Conservation (phyloP, 2,888 invertebrate species). For the Lamproptera curius region DNA sequence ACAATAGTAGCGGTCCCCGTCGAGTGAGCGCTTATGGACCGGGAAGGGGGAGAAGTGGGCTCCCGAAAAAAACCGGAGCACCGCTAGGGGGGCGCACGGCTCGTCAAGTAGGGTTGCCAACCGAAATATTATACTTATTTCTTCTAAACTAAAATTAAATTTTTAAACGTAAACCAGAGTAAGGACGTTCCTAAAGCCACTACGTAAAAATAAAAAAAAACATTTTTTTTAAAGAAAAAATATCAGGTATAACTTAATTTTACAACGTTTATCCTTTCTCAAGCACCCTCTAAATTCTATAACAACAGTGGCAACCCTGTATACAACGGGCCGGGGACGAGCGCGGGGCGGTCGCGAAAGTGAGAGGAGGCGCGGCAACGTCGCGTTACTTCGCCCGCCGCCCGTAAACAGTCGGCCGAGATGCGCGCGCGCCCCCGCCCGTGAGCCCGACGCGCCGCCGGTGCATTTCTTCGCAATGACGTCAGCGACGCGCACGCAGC, state of each 20-base stretch:
- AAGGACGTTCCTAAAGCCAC: no score
- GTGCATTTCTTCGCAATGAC: constrained; percentile 66
- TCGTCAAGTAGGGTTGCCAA: no score
- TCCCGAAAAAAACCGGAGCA: constrained; percentile 72
- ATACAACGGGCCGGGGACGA: constrained; percentile 50
- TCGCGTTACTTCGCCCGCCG: constrained; percentile 60
- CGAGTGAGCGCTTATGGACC: constrained; percentile 46
- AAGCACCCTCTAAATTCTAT: no score
- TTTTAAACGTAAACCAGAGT: no score
- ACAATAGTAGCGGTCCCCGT: constrained; percentile 47
- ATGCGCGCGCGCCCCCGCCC: constrained; percentile 63
- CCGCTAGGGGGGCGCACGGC: constrained; percentile 65
- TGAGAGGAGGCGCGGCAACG: constrained; percentile 76
- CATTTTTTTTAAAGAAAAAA: no score
- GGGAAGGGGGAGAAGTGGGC: constrained; percentile 65
- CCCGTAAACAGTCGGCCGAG: constrained; percentile 69
- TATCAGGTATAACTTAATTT: no score
- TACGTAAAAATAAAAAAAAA: no score
- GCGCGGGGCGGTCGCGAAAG: constrained; percentile 60
- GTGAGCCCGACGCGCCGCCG: constrained; percentile 66
- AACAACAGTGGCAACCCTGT: no score
- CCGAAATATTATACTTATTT: no score
- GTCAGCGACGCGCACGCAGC: constrained; percentile 40
- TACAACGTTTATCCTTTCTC: no score
- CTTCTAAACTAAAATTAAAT: no score